These are phyloP conservation scores for Enoplosus armatus DNA, from an alignment of 2,797 vertebrate genomes.

Conservation along the genomic window DNA sequence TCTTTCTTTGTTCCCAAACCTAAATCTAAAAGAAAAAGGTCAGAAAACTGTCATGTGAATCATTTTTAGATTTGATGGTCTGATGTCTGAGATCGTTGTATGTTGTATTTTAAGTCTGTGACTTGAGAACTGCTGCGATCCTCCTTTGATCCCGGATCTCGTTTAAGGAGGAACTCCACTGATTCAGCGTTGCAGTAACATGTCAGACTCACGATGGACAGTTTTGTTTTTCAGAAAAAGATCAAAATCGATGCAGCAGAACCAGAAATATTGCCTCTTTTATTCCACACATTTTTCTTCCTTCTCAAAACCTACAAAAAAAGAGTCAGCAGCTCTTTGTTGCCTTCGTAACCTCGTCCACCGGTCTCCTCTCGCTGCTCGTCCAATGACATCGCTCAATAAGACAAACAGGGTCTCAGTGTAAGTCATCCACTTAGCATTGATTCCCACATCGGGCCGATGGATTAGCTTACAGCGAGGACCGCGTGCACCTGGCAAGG, in stretches of 20 bases:
- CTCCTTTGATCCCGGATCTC: no score
- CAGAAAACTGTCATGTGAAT: not conserved
- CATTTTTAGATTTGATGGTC: no score
- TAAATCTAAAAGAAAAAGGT: not conserved
- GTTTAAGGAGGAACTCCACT: no score
- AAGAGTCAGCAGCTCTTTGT: constrained; percentile 6
- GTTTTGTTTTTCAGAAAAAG: no score
- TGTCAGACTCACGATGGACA: no score
- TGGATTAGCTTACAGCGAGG: constrained; percentile 41
- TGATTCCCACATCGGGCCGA: constrained; percentile 33
- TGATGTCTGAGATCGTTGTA: no score
- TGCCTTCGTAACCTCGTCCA: not conserved
- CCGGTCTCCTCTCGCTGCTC: not conserved
- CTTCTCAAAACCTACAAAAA: not conserved
- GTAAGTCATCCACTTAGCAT: constrained; percentile 47
- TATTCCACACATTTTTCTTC: not conserved
- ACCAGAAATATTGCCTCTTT: not conserved
- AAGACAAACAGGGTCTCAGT: constrained; percentile 47
- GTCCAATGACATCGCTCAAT: constrained; percentile 38
- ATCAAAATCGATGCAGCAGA: no score
- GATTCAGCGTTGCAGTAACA: no score
- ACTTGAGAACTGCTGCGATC: no score
- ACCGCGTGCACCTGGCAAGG: constrained; percentile 35
- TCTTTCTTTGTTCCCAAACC: not conserved
- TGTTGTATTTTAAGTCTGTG: no score